phyloP scores from a whole-genome alignment of 2,888 invertebrate species.

The Diarsia brunnea region DNA sequence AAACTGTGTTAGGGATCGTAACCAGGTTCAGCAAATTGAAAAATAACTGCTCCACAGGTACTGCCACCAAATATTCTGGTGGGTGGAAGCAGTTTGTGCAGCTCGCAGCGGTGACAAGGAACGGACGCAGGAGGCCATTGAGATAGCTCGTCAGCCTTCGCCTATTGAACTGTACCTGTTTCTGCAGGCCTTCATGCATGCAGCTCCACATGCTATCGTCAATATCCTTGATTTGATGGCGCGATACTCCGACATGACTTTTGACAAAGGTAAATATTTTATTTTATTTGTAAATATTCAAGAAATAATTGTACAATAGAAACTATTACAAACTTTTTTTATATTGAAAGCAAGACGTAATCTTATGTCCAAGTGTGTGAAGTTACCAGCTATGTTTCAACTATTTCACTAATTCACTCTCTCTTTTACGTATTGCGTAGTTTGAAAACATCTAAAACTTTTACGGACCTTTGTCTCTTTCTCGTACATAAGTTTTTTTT shows the following conservation, averaged over 20 bases:
- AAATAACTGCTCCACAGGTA: conserved; percentile 87
- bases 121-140: conserved; percentile 91
- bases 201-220: conserved; percentile 93
- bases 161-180: conserved; percentile 94
- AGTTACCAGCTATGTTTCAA: not conserved
- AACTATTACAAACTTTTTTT: not conserved
- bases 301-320: not conserved
- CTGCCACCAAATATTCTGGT: conserved; percentile 94
- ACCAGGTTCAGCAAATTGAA: not conserved
- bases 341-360: not conserved
- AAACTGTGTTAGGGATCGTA: not conserved
- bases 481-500: not conserved
- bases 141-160: conserved; percentile 91
- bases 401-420: not conserved
- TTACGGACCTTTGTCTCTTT: conserved; percentile 4
- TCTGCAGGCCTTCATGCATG: conserved; percentile 94
- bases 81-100: conserved; percentile 93
- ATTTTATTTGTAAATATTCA: not conserved
- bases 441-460: not conserved
- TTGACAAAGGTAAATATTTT: conserved; percentile 91
- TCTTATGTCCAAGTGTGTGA: not conserved
- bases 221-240: conserved; percentile 91
- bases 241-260: conserved; percentile 89
- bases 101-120: conserved; percentile 88
- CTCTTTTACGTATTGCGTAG: not conserved